These are phyloP conservation scores for Sminthurides aquaticus DNA, from an alignment of 2,888 invertebrate genomes.

Conservation along the genomic window DNA sequence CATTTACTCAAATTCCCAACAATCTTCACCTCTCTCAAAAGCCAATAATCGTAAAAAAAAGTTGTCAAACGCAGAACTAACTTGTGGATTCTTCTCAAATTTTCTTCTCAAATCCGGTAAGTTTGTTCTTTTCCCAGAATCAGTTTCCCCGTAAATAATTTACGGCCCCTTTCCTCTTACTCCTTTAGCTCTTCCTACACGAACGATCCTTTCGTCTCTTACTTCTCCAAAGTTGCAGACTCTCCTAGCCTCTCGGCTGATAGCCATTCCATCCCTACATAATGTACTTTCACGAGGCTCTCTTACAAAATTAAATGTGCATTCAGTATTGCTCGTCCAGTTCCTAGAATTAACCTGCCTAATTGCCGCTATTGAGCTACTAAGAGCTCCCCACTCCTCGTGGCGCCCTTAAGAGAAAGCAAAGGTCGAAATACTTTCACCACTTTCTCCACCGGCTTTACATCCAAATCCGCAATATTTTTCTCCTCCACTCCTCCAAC, in stretches of 20 bases:
- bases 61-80: not conserved
- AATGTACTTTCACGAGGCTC: too few relatives aligned
- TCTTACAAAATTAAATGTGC: not conserved
- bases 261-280: too few relatives aligned
- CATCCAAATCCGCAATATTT: too few relatives aligned
- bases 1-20: too few relatives aligned
- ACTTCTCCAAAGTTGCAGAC: not conserved
- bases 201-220: not conserved
- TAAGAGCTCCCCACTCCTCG: too few relatives aligned
- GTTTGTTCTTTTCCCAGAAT: not conserved
- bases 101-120: not conserved
- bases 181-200: not conserved
- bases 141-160: too few relatives aligned
- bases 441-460: too few relatives aligned
- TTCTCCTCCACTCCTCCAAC: too few relatives aligned
- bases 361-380: not conserved
- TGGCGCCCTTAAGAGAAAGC: too few relatives aligned
- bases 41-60: not conserved
- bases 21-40: too few relatives aligned
- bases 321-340: not conserved
- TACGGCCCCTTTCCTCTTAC: not conserved
- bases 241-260: not conserved
- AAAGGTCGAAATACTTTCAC: too few relatives aligned
- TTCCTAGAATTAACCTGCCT: not conserved
- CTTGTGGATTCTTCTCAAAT: not conserved